phyloP scores from a whole-genome alignment of 2,113 vertebrate species.

The Spea bombifrons region DNA sequence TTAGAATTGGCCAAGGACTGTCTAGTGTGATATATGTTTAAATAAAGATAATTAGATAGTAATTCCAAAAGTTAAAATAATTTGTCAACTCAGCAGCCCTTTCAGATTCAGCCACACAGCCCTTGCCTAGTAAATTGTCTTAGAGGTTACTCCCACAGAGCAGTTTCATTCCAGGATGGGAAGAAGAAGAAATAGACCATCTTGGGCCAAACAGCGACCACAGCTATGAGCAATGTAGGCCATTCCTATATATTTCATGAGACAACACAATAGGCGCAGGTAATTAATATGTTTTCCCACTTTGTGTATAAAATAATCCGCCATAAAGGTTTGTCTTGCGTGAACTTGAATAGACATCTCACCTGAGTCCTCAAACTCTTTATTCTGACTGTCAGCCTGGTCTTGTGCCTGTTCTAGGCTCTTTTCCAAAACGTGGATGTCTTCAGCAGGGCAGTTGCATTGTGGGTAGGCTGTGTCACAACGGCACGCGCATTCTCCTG shows the following conservation, averaged over 20 bases:
- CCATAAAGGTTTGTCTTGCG: background rate
- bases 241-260: too few relatives aligned
- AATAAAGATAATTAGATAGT: background rate
- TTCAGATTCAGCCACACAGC: background rate
- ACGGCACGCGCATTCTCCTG: slow-evolving; percentile 89
- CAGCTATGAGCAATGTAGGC: too few relatives aligned
- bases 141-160: background rate
- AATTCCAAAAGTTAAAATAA: background rate
- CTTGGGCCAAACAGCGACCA: too few relatives aligned
- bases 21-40: background rate
- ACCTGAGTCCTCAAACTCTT: slow-evolving; percentile 93
- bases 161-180: too few relatives aligned
- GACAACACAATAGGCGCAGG: too few relatives aligned
- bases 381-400: slow-evolving; percentile 76
- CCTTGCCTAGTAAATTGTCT: background rate
- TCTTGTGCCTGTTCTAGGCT: slow-evolving; percentile 81
- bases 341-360: slow-evolving; percentile 43
- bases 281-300: too few relatives aligned
- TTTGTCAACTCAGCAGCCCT: background rate
- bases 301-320: too few relatives aligned
- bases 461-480: slow-evolving; percentile 81
- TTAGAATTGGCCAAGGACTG: background rate
- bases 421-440: slow-evolving; percentile 88
- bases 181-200: too few relatives aligned
- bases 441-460: slow-evolving; percentile 90